phyloP scores from a whole-genome alignment of 2,797 vertebrate species.

The Lerista edwardsae region DNA sequence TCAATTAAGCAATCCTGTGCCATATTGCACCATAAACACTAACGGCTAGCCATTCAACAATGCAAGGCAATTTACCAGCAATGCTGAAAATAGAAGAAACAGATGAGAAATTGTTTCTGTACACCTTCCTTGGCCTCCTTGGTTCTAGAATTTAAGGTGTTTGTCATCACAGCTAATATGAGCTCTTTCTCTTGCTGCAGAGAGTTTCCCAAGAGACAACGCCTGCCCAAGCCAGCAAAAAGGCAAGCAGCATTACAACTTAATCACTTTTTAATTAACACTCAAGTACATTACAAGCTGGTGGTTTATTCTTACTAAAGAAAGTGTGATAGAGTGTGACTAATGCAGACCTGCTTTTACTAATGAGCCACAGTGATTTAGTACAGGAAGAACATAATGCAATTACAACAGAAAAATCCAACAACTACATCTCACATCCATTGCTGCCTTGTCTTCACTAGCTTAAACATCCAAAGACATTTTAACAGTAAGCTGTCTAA shows the following conservation, averaged over 20 bases:
- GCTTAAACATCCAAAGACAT: background rate
- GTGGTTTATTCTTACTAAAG: conserved; percentile 5
- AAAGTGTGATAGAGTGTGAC: conserved; percentile 36
- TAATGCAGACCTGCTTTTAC: conserved; percentile 11
- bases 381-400: conserved; percentile 12
- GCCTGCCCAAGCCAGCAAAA: background rate
- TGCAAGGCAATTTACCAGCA: background rate
- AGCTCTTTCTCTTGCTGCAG: too few species aligned
- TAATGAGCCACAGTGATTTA: conserved; percentile 28
- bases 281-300: conserved; percentile 8
- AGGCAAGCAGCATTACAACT: background rate
- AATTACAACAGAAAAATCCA: conserved; percentile 14
- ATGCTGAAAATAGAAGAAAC: background rate
- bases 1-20: background rate
- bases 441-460: background rate
- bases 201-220: background rate
- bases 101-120: background rate
- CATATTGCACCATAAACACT: background rate
- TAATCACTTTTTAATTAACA: conserved; percentile 34
- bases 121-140: background rate
- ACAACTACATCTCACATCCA: background rate
- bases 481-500: conserved; percentile 4
- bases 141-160: background rate
- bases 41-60: background rate
- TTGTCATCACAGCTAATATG: background rate